These are phyloP conservation scores for Glossophaga mutica DNA, from an alignment of 2,797 vertebrate genomes.

Conservation along the genomic window DNA sequence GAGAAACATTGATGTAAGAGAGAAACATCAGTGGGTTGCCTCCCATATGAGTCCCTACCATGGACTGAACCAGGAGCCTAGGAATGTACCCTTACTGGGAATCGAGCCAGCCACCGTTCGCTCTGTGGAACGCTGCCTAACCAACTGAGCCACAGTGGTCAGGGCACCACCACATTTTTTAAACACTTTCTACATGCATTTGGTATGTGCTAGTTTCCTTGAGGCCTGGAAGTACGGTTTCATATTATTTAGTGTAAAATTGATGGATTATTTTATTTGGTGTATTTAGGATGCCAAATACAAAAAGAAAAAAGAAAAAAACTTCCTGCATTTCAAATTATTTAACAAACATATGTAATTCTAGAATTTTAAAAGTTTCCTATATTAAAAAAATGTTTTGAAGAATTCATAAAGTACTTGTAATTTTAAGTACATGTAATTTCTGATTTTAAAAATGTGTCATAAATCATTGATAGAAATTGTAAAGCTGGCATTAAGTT, in stretches of 20 bases:
- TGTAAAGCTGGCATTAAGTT: conserved; percentile 28
- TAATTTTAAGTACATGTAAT: too few species aligned
- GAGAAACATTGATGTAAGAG: not conserved
- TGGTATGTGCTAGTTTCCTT: not conserved
- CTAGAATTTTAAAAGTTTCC: not conserved
- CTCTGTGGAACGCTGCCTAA: not conserved
- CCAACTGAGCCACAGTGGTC: not conserved
- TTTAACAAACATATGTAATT: not conserved
- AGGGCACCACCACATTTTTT: not conserved
- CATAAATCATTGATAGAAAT: conserved; percentile 49
- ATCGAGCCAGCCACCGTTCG: not conserved
- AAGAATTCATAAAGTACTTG: not conserved
- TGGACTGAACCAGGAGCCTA: not conserved
- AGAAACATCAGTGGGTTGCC: not conserved
- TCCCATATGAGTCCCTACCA: not conserved
- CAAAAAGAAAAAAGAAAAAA: conserved; percentile 10
- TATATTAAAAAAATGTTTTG: not conserved
- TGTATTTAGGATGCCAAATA: conserved; percentile 3
- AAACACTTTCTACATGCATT: not conserved
- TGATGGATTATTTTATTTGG: conserved; percentile 6
- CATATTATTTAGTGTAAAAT: not conserved
- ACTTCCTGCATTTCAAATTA: not conserved
- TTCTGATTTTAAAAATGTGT: conserved; percentile 42
- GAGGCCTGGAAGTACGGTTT: not conserved
- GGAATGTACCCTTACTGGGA: not conserved